Conservation (phyloP, 2,797 vertebrate species). For the Tarsius wallacei region DNA sequence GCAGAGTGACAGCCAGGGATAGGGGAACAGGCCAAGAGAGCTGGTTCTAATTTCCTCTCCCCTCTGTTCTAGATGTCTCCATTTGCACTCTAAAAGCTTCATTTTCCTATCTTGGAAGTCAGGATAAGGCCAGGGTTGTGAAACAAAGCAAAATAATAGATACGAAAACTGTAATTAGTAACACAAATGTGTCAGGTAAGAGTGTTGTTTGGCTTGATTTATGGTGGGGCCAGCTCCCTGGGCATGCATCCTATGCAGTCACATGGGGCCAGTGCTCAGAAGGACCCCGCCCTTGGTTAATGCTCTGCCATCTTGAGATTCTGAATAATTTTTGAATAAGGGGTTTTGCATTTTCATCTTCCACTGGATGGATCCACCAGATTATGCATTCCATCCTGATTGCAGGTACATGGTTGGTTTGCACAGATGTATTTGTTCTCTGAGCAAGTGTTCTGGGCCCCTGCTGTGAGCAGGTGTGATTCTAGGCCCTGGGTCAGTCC, state of each 20-base stretch:
- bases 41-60: neutral
- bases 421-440: neutral
- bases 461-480: neutral
- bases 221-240: neutral
- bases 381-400: neutral
- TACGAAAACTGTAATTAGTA: neutral
- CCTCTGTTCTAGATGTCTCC: neutral
- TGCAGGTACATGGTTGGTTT: neutral
- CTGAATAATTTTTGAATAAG: neutral
- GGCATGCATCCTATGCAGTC: fast-evolving
- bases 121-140: neutral
- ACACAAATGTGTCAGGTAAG: neutral
- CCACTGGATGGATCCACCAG: too few species aligned
- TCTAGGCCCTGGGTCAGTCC: neutral
- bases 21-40: neutral
- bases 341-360: neutral
- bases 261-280: fast-evolving
- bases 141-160: neutral
- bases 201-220: neutral
- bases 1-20: neutral
- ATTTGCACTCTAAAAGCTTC: neutral
- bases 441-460: neutral
- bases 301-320: neutral
- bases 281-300: neutral
- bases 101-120: neutral